A percentile compares a stretch with the other conserved stretches of the same genome.
These are phyloP conservation scores for Hipparchia semele DNA, from an alignment of 2,888 invertebrate genomes.

Conservation along the genomic window DNA sequence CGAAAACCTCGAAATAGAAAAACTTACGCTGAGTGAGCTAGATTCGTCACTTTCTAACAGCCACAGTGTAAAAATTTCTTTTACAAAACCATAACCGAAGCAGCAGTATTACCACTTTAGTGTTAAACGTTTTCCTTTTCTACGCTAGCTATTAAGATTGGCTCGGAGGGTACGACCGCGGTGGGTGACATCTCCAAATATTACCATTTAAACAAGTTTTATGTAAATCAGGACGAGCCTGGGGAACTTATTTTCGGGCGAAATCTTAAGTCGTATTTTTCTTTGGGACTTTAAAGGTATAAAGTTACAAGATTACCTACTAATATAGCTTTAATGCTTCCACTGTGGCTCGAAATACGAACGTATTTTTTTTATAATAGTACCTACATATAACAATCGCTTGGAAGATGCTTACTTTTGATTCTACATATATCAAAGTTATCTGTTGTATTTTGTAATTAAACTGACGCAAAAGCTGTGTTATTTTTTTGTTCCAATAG, in stretches of 20 bases:
- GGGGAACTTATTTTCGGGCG: constrained; percentile 71
- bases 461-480: too few relatives aligned
- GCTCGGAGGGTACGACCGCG: constrained; percentile 61
- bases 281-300: constrained; percentile 70
- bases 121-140: constrained; percentile 6
- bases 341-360: not conserved
- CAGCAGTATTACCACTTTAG: constrained; percentile 1
- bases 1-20: not conserved
- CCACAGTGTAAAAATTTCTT: constrained; percentile 5
- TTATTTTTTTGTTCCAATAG: too few relatives aligned
- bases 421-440: too few relatives aligned
- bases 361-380: not conserved
- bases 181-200: constrained; percentile 79
- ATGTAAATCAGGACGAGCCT: constrained; percentile 74
- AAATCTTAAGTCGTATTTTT: constrained; percentile 74
- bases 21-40: not conserved
- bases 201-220: constrained; percentile 83
- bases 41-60: constrained; percentile 45
- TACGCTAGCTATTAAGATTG: constrained; percentile 51
- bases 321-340: constrained; percentile 63
- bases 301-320: constrained; percentile 71
- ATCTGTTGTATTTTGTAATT: too few relatives aligned
- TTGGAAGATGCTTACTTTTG: too few relatives aligned
- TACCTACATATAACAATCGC: too few relatives aligned
- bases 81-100: not conserved